A percentile compares a stretch with the other conserved stretches of the same genome.
Conservation (phyloP, 2,797 vertebrate genomes). For the Clamator glandarius region DNA sequence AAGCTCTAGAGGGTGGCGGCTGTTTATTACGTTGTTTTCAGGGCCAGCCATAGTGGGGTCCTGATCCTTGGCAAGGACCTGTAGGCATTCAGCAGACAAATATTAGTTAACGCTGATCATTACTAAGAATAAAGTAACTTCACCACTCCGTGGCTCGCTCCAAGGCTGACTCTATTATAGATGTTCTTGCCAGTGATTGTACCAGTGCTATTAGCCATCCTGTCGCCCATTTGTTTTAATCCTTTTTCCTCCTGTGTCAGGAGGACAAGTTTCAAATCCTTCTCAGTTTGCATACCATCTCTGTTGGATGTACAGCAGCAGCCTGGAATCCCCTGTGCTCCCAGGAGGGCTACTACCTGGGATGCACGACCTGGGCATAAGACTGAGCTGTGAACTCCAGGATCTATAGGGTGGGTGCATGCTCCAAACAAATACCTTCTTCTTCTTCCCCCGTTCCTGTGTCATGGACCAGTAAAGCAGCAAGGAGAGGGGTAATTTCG, state of each 20-base stretch:
- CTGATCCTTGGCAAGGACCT: conserved; percentile 34
- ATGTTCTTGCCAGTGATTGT: background rate
- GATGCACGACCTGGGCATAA: background rate
- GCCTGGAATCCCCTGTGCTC: background rate
- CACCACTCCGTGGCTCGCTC: background rate
- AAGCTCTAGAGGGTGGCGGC: background rate
- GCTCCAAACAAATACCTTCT: background rate
- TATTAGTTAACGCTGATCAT: conserved; percentile 42
- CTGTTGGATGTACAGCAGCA: background rate
- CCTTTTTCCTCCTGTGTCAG: background rate
- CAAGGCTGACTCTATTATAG: conserved; percentile 46
- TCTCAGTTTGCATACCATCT: background rate
- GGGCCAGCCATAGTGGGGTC: background rate
- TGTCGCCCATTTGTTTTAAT: conserved; percentile 27
- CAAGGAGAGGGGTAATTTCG: background rate
- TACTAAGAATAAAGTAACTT: conserved; percentile 45
- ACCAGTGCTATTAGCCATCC: background rate
- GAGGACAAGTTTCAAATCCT: conserved; percentile 18
- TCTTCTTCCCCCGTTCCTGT: background rate
- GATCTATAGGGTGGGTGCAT: background rate
- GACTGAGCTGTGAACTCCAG: background rate
- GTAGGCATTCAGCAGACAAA: conserved; percentile 33
- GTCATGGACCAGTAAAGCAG: background rate
- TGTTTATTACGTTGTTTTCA: conserved; percentile 44
- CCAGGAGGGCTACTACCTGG: background rate